A percentile compares a stretch with the other conserved stretches of the same genome.
phyloP scores from a whole-genome alignment of 2,888 invertebrate species.

The Dugesia japonica region DNA sequence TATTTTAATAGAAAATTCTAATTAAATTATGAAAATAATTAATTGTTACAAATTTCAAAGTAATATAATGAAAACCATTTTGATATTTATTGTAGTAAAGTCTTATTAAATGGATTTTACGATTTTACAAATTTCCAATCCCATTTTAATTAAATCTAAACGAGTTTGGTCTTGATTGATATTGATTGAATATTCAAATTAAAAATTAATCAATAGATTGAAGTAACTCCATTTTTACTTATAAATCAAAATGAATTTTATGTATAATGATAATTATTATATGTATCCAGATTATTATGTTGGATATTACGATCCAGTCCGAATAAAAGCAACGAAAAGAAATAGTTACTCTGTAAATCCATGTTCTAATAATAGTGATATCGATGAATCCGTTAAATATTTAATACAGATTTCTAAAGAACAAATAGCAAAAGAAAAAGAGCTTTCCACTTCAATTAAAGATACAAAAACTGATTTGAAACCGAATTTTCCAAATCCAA shows the following conservation, averaged over 20 bases:
- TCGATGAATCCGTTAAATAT: not conserved
- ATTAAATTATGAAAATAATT: too few species aligned
- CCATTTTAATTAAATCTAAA: too few species aligned
- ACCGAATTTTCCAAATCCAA: not conserved
- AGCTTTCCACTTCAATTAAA: not conserved
- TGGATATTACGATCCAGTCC: not conserved
- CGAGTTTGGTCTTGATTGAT: too few species aligned
- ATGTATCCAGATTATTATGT: not conserved
- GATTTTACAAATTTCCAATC: too few species aligned
- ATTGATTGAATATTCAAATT: too few species aligned
- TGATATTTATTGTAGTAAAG: too few species aligned
- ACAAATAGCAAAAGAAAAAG: conserved; percentile 15
- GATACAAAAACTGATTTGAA: not conserved
- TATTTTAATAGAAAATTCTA: too few species aligned
- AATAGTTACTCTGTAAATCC: not conserved
- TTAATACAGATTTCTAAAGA: not conserved
- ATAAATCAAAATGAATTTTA: not conserved
- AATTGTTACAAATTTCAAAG: too few species aligned
- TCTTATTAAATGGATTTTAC: too few species aligned
- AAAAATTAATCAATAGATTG: too few species aligned
- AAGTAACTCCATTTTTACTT: not conserved
- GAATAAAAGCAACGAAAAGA: not conserved
- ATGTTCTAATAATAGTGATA: not conserved
- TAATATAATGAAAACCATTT: too few species aligned
- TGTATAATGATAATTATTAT: not conserved